phyloP scores from a whole-genome alignment of 2,888 invertebrate species.

The Calephelis perditalis region DNA sequence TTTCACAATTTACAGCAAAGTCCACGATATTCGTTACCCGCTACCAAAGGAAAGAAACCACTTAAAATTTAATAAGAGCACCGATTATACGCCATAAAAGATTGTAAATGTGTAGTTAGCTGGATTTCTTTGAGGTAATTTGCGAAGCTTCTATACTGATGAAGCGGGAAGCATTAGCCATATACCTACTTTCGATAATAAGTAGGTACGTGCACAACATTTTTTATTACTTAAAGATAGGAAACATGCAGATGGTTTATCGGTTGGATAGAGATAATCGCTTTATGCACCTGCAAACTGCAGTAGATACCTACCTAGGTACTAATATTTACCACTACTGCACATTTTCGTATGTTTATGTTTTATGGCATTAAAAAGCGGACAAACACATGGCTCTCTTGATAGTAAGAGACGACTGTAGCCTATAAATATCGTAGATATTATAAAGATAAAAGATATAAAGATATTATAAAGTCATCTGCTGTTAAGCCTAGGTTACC shows the following conservation, averaged over 20 bases:
- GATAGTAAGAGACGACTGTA: too few species aligned
- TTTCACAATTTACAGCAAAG: conserved; percentile 39
- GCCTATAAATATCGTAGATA: too few species aligned
- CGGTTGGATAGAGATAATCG: too few species aligned
- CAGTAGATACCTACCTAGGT: background rate
- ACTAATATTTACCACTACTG: background rate
- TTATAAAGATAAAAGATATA: too few species aligned
- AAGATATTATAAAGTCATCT: too few species aligned
- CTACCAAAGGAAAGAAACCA: conserved; percentile 61
- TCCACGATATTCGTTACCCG: conserved; percentile 47
- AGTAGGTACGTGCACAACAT: too few species aligned
- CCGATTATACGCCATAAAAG: conserved; percentile 71
- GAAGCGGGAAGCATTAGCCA: conserved; percentile 13
- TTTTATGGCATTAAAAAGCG: too few species aligned
- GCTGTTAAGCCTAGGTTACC: too few species aligned
- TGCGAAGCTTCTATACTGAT: conserved; percentile 32
- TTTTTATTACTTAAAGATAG: too few species aligned
- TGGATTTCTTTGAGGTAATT: conserved; percentile 48
- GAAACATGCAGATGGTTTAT: too few species aligned
- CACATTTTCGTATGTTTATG: too few species aligned
- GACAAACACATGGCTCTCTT: too few species aligned
- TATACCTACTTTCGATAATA: conserved; percentile 1
- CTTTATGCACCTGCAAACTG: background rate
- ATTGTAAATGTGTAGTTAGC: conserved; percentile 71
- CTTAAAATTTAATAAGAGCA: conserved; percentile 74